Evolutionary conservation across 2,888 invertebrate species (phyloP).

Genomic region (Caenorhabditis uteleia): DNA sequence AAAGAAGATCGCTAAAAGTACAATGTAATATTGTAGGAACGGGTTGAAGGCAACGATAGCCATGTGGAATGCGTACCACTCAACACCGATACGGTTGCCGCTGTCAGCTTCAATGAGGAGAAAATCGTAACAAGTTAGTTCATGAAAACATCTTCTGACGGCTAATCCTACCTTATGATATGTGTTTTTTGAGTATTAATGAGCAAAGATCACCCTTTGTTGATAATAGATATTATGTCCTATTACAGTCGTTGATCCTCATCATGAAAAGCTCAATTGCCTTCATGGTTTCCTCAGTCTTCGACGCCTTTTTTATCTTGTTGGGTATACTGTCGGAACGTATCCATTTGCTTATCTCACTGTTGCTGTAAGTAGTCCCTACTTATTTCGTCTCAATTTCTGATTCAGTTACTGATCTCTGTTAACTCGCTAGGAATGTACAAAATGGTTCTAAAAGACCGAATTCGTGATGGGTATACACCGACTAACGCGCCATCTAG

Average conservation of each 20-base stretch:
- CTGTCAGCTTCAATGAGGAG: too few relatives aligned
- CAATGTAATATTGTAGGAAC: conserved; percentile 7
- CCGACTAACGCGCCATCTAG: conserved; percentile 67
- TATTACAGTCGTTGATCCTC: conserved; percentile 15
- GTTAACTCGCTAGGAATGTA: conserved; percentile 49
- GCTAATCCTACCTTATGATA: too few relatives aligned
- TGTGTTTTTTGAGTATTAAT: neutral
- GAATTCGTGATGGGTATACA: conserved; percentile 68
- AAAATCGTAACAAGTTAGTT: too few relatives aligned
- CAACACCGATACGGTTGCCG: too few relatives aligned
- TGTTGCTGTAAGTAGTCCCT: conserved; percentile 32
- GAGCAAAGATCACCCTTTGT: neutral
- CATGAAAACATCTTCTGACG: too few relatives aligned
- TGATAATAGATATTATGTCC: too few relatives aligned
- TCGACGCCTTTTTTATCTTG: conserved; percentile 55
- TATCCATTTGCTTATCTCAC: conserved; percentile 48
- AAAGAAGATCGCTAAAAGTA: too few relatives aligned
- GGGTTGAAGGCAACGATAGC: neutral
- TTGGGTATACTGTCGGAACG: conserved; percentile 49
- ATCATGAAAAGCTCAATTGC: conserved; percentile 44
- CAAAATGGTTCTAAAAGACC: conserved; percentile 57
- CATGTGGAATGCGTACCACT: neutral
- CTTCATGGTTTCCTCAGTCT: conserved; percentile 52
- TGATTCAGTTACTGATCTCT: conserved; percentile 36
- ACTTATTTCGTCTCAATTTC: neutral